Conservation (phyloP, 2,888 invertebrate genomes). For the Chrysolina haemoptera region DNA sequence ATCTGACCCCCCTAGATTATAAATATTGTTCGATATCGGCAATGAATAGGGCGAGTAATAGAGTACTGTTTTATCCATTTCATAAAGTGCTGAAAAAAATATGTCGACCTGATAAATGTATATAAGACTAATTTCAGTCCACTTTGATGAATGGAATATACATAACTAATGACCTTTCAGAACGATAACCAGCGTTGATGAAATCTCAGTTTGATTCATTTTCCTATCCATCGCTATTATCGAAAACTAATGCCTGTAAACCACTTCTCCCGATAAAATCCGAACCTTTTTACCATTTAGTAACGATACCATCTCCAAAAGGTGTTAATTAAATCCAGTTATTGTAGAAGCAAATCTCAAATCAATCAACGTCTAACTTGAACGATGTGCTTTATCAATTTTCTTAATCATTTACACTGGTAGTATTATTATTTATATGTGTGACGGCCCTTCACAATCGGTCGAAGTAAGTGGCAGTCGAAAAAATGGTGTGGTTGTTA, state of each 20-base stretch:
- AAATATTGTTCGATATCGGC: too few relatives aligned
- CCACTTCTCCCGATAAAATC: conserved; percentile 8
- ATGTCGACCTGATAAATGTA: too few relatives aligned
- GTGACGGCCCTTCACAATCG: neutral
- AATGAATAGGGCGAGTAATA: too few relatives aligned
- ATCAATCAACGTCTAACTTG: conserved; percentile 63
- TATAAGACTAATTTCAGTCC: too few relatives aligned
- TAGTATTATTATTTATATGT: conserved; percentile 25
- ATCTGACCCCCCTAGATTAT: too few relatives aligned
- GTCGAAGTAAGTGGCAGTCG: conserved; percentile 7
- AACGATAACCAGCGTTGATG: neutral
- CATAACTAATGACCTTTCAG: too few relatives aligned
- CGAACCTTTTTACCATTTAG: conserved; percentile 45
- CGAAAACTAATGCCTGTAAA: neutral
- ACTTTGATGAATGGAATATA: too few relatives aligned
- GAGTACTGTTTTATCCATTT: too few relatives aligned
- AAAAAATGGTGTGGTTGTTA: conserved; percentile 10
- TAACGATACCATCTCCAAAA: conserved; percentile 56
- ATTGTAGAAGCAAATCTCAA: conserved; percentile 57
- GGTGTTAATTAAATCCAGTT: conserved; percentile 64
- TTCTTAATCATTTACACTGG: conserved; percentile 45
- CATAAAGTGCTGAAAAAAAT: too few relatives aligned
- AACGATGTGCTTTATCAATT: conserved; percentile 63
- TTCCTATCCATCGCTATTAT: neutral
- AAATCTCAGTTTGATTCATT: neutral